Evolutionary conservation across 2,888 invertebrate genomes (phyloP), one percentile per base, ranked within the genome.

Genomic region (Venusia cambrica): DNA sequence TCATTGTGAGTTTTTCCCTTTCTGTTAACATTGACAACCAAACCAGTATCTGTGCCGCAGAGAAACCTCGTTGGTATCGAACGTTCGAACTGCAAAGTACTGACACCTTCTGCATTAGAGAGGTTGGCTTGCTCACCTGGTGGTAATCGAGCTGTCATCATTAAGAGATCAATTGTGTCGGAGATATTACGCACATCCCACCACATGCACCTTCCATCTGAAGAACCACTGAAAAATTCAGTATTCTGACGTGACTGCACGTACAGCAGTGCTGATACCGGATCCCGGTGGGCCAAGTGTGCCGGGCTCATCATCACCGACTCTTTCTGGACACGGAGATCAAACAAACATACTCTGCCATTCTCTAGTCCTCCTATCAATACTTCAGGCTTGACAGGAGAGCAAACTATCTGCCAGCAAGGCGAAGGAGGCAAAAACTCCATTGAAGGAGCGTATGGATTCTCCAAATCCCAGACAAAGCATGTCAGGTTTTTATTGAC

Each of bases 281-380:
- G 89, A 58, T 89, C 89, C 20, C 72, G 56, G 21, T 79, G 76
- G 6, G 75, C 65, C 17, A 63, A 35, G 48, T 76, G 63, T 14
- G 44, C 40, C 0, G 73, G 88, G 50, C 93, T 92, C 42, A 90
- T 78, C 54, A 91, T 92, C 1, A 93, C 90, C 0, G 95, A 93
- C 61, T 91, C 89, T 22, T 90, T 88, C 14, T 93, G 92, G 54
- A 91, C 90, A 6, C 97, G 88, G 2, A 91, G 89, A 62, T 96
- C 96, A 92, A 95, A 96, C 25, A 74, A 44, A 41, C 73, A 70
- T 7, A 76, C 68, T 53, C 64, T 61, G 3, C 77, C 76, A 48
- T 75, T 66, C 37, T 65, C 57, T 4, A 76, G 51, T 9, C 74
- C 77, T 18, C 62, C 73, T 5, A 69, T 4, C n/a, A 76, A 48